phyloP scores from a whole-genome alignment of 2,113 vertebrate species.

The Acanthisitta chloris region DNA sequence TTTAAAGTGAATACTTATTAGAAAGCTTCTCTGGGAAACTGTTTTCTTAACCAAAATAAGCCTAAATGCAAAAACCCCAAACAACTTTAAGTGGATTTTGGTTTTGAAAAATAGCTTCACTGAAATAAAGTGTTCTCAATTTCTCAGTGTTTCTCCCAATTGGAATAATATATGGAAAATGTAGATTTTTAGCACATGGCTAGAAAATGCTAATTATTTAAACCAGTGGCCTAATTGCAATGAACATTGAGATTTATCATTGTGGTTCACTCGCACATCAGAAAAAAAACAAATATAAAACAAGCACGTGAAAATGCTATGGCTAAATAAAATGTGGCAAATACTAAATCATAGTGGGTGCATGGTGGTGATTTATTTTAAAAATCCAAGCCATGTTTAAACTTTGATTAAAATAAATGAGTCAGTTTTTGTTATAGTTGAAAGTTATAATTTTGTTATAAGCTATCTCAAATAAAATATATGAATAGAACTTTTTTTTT shows the following conservation, averaged over 20 bases:
- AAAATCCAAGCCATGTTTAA: neutral
- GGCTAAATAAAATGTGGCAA: neutral
- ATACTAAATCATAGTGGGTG: neutral
- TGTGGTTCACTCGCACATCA: neutral
- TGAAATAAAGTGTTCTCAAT: neutral
- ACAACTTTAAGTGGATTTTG: neutral
- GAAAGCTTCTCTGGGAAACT: neutral
- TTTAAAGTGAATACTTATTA: neutral
- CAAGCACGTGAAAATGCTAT: neutral
- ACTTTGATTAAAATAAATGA: neutral
- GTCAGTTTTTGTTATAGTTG: neutral
- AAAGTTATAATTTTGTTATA: neutral
- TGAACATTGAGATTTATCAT: neutral
- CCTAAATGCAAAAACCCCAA: neutral
- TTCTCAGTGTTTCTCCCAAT: neutral
- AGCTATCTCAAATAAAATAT: neutral
- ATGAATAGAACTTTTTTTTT: neutral
- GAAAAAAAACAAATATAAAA: neutral
- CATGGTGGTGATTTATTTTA: neutral
- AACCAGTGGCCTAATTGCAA: neutral
- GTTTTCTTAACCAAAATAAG: neutral
- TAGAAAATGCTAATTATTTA: slow-evolving; percentile 23
- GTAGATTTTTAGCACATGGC: neutral
- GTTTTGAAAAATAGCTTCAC: neutral
- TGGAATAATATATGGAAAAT: neutral